phyloP scores from a whole-genome alignment of 2,888 invertebrate species.

The Polyommatus iphigenia region DNA sequence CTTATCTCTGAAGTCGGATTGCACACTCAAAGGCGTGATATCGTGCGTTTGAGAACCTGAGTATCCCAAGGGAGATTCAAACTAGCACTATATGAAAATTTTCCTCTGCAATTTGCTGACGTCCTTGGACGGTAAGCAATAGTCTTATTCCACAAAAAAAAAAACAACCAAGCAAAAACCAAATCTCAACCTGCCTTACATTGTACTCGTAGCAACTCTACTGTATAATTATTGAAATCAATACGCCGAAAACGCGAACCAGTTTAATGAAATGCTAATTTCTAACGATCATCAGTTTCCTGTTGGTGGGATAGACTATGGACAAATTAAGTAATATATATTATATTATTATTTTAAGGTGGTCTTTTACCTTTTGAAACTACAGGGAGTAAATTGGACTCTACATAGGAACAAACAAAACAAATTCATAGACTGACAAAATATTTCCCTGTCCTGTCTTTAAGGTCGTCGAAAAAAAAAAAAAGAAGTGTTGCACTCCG shows the following conservation, averaged over 20 bases:
- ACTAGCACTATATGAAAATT: too few species aligned
- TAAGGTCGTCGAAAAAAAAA: too few species aligned
- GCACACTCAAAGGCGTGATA: too few species aligned
- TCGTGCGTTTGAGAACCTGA: too few species aligned
- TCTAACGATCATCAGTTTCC: background rate
- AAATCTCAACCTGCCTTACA: background rate
- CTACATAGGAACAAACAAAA: too few species aligned
- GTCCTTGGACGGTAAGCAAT: background rate
- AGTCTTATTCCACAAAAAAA: background rate
- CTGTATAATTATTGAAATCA: conserved; percentile 1
- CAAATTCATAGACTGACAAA: too few species aligned
- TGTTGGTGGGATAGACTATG: background rate
- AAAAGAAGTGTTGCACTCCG: too few species aligned
- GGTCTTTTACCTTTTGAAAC: background rate
- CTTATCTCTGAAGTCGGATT: too few species aligned
- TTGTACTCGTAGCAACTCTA: background rate
- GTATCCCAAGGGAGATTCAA: too few species aligned
- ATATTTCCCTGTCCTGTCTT: too few species aligned
- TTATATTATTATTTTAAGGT: background rate
- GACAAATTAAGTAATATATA: background rate
- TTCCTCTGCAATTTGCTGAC: background rate
- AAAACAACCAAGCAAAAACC: background rate
- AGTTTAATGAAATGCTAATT: background rate
- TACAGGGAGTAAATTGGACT: background rate
- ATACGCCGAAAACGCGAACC: background rate